These are phyloP conservation scores for Athene cunicularia DNA, from an alignment of 2,113 vertebrate species.

Conservation along the genomic window DNA sequence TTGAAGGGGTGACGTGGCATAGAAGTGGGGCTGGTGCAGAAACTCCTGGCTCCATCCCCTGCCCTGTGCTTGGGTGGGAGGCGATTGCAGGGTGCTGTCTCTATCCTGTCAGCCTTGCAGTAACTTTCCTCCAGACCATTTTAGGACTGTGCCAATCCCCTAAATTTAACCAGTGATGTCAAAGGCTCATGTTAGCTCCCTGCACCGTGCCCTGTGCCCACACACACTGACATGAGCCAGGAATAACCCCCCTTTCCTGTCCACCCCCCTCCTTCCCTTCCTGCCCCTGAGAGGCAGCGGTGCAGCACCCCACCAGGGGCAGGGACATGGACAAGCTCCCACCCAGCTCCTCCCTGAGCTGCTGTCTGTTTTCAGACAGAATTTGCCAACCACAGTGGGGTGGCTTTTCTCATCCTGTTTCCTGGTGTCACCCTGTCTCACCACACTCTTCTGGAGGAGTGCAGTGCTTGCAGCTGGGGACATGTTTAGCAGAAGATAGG, in stretches of 20 bases:
- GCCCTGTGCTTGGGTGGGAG: not conserved
- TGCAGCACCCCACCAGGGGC: not conserved
- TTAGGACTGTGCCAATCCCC: not conserved
- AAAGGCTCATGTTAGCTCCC: not conserved
- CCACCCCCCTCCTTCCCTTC: not conserved
- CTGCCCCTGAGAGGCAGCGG: fast-evolving
- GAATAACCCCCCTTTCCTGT: not conserved
- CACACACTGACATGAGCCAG: not conserved
- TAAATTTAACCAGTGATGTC: conserved; percentile 46
- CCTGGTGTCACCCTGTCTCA: not conserved
- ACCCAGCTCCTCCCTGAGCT: not conserved
- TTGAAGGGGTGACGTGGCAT: not conserved
- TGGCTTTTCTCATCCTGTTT: not conserved
- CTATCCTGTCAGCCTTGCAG: not conserved
- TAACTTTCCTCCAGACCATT: not conserved
- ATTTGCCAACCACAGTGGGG: not conserved
- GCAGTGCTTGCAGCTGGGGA: not conserved
- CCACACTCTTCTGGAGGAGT: not conserved
- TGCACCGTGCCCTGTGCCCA: not conserved
- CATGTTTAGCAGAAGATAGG: not conserved
- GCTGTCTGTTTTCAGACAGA: not conserved
- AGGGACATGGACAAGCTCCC: not conserved
- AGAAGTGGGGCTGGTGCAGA: not conserved
- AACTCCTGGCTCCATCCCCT: not conserved
- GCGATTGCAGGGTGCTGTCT: not conserved